Evolutionary conservation across 2,888 invertebrate genomes (phyloP), one percentile per base, ranked within the genome.

Genomic region (Pristionchus arcanus): DNA sequence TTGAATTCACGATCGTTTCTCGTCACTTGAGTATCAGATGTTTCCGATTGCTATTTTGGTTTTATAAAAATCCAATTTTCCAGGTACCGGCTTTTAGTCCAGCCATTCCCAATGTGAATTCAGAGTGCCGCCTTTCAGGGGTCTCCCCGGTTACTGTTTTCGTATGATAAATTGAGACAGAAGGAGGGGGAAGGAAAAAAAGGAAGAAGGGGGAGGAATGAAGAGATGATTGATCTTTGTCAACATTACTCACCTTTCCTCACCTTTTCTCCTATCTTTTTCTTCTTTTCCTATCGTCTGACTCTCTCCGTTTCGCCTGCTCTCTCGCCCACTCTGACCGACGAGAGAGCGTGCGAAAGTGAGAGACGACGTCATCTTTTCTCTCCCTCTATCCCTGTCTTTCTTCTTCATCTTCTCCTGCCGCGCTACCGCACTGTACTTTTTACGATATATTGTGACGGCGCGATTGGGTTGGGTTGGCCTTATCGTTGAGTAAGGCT

Each of bases 161-260:
- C 49, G 81, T 81, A 81, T 81, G 81, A 81, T 81, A 53, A 81
- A 81, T 53, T 68, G 68, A 68, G 16, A 37, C 5, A 34, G 74
- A 74, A 19, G 37, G 31, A 34, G 53, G 81, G 81, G 37, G 21
- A 31, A 77, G 42, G 13, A 42, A 42, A 42, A 13, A 16, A 2
- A 13, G 55, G 71, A n/a, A n/a, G 34, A 59, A 28, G 15, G 31
- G 0, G 74, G n/a, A 74, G 34, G 37, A 37, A 37, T 31, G 25
- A 9, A 74, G 37, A 81, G 81, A 81, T 81, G 81, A 81, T 81
- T 81, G 81, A 81, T 81, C 81, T 81, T 81, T 81, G 81, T 81
- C 81, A 81, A 81, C 81, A 81, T 81, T 81, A 53, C 81, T 81
- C 81, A 81, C 21, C n/a, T 1, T n/a, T 31, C 81, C 81, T 74